These are phyloP conservation scores for Athetis lepigone DNA, from an alignment of 2,888 invertebrate species.

Conservation along the genomic window DNA sequence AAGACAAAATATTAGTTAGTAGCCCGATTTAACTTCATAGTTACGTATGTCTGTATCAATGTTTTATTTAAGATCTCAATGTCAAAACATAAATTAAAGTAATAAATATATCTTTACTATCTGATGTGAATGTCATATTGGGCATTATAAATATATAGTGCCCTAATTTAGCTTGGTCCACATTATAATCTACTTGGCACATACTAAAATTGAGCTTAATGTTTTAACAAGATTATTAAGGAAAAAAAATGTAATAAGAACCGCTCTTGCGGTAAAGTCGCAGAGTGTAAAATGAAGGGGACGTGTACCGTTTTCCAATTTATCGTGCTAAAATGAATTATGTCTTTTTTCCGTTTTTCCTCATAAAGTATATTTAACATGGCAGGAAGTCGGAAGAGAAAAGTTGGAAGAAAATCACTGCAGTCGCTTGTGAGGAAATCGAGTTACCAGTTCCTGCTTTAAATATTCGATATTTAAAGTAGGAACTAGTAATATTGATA, in stretches of 20 bases:
- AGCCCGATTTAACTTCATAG: too few species aligned
- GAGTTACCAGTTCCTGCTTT: constrained; percentile 5
- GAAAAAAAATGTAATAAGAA: constrained; percentile 21
- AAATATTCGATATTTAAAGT: too few species aligned
- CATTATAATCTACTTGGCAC: too few species aligned
- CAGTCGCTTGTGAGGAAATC: constrained; percentile 11
- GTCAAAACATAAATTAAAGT: too few species aligned
- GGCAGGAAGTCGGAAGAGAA: constrained; percentile 13
- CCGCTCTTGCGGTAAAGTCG: not conserved
- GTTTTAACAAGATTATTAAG: not conserved
- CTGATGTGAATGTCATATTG: too few species aligned
- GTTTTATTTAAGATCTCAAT: too few species aligned
- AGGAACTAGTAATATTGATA: too few species aligned
- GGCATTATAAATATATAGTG: too few species aligned
- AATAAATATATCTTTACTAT: too few species aligned
- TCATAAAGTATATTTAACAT: constrained; percentile 34
- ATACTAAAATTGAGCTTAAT: not conserved
- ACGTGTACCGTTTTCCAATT: constrained; percentile 36
- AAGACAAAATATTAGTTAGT: too few species aligned
- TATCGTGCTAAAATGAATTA: constrained; percentile 44
- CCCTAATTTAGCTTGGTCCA: too few species aligned
- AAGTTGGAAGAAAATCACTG: constrained; percentile 27
- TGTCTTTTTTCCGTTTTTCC: constrained; percentile 27
- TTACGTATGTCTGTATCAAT: too few species aligned
- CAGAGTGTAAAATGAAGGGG: constrained; percentile 12